These are phyloP conservation scores for Pandemis heparana DNA, from an alignment of 2,888 invertebrate species.

Conservation along the genomic window DNA sequence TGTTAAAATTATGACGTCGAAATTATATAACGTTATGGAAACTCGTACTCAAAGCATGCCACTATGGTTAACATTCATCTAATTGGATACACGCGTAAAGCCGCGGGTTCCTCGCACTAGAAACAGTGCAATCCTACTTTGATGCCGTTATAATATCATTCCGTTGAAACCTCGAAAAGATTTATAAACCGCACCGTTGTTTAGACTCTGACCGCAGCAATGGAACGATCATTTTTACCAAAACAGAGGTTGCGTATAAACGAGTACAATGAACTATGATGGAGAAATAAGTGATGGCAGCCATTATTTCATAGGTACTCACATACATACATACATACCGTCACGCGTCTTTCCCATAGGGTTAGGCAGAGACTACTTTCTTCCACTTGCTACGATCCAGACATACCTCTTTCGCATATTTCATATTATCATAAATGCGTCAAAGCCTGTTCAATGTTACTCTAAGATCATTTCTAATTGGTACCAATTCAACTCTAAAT, in stretches of 20 bases:
- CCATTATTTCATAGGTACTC: constrained; percentile 3
- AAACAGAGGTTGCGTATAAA: constrained; percentile 3
- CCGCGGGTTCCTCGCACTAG: not conserved
- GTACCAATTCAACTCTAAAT: not conserved
- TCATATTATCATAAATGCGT: constrained; percentile 7
- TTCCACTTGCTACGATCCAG: too few relatives aligned
- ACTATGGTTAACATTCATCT: not conserved
- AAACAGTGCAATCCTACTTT: not conserved
- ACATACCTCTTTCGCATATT: too few relatives aligned
- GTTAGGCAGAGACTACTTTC: too few relatives aligned
- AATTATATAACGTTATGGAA: not conserved
- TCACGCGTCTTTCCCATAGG: too few relatives aligned
- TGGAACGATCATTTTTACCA: not conserved
- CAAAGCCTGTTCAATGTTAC: not conserved
- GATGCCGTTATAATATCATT: not conserved
- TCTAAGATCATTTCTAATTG: constrained; percentile 4
- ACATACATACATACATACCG: too few relatives aligned
- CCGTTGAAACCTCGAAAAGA: not conserved
- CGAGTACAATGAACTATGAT: constrained; percentile 26
- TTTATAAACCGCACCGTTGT: not conserved
- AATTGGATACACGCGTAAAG: constrained; percentile 19
- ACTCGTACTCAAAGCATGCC: too few relatives aligned
- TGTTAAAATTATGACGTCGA: not conserved
- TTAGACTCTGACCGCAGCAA: not conserved
- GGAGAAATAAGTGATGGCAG: constrained; percentile 10